Evolutionary conservation across 2,113 vertebrate species (phyloP), one percentile per base, ranked within the genome.

Genomic region (Atlantisia rogersi): DNA sequence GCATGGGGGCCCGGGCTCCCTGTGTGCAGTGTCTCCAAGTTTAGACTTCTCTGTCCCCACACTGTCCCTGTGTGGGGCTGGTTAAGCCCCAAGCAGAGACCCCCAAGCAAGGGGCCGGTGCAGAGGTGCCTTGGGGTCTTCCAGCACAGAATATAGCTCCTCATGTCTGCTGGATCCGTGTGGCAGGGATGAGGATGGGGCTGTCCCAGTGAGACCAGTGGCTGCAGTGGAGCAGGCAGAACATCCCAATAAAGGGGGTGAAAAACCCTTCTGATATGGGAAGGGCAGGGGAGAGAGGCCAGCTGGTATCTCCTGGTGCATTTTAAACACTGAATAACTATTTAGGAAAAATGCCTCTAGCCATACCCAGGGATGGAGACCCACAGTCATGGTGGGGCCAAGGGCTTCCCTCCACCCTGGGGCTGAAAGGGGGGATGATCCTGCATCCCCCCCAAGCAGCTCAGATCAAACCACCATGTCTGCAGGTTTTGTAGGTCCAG

Each of bases 141-240:
- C 10, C 62, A 82, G 78, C 19, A 5, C 13, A 67, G 39, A 73
- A 88, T 67, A 82, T 4, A 65, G 13, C 70, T 69, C 26, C 29
- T 75, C 0, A 0, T 16, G 5, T 73, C 75, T 2, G 0, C 29
- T 7, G 1, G 22, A 67, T 68, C 58, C 1, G 0, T 14, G 5
- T 63, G 62, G 35, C 4, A 3, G 25, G 31, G 44, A 39, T 37
- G 28, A 37, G 52, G 26, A 25, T n/a, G 37, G 24, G 65, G 15
- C 16, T 29, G 24, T 69, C 50, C 62, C 24, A 31, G 28, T 0
- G 0, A 46, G 46, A 92, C n/a, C 78, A 31, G 29, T 63, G 32
- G 53, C 62, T 79, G 48, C 0, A 3, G 35, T 29, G 32, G 29
- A 85, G 44, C 75, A 67, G 40, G 75, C 39, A 94, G 85, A 91